phyloP scores from a whole-genome alignment of 2,113 vertebrate genomes.

The Talpa occidentalis region DNA sequence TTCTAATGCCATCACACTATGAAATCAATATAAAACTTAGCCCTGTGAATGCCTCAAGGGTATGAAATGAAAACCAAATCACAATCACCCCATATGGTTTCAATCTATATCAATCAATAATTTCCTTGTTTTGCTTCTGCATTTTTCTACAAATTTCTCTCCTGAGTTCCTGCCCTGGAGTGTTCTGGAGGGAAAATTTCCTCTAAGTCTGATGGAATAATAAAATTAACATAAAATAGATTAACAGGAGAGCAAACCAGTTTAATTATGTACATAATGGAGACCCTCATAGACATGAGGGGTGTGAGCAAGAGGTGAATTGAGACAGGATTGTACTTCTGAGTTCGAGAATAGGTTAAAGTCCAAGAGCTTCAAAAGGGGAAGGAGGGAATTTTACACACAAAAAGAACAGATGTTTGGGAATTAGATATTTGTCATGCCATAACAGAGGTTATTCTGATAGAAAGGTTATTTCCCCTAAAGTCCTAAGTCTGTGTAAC shows the following conservation, averaged over 20 bases:
- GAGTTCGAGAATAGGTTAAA: too few species aligned
- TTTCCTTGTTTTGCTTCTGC: too few species aligned
- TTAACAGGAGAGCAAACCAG: neutral
- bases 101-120: neutral
- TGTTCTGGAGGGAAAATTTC: neutral
- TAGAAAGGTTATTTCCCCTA: neutral
- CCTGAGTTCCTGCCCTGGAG: neutral
- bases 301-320: neutral
- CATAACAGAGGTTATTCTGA: neutral
- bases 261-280: neutral
- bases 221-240: neutral
- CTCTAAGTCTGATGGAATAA: neutral
- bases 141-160: neutral
- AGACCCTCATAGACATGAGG: neutral
- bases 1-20: neutral
- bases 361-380: too few species aligned
- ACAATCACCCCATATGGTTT: neutral
- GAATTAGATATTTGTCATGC: neutral
- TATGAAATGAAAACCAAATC: neutral
- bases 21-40: neutral
- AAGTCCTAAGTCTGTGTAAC: neutral
- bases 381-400: too few species aligned
- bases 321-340: neutral
- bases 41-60: neutral
- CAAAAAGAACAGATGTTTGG: too few species aligned